Percentiles rank a stretch among this genome's conserved stretches.
Evolutionary conservation across 2,888 invertebrate species (phyloP).

Genomic region (Pristionchus arcanus): DNA sequence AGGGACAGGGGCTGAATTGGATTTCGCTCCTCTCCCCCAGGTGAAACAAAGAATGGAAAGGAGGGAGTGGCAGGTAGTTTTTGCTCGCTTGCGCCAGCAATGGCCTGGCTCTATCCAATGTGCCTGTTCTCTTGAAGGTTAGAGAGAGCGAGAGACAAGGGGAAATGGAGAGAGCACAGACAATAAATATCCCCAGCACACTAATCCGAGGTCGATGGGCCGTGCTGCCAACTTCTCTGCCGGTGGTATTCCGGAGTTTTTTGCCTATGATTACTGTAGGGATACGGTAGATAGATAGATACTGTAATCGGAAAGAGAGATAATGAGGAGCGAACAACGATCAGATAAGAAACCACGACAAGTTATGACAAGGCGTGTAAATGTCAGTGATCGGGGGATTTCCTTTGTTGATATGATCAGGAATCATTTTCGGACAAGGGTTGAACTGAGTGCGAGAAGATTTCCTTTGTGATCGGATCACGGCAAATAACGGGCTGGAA

Average conservation of each 20-base stretch:
- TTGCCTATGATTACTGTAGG: not conserved
- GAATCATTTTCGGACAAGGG: not conserved
- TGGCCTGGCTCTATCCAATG: not conserved
- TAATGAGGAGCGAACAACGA: not conserved
- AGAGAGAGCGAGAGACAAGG: not conserved
- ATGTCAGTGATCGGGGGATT: not conserved
- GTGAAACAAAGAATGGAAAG: conserved; percentile 2
- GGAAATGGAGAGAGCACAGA: not conserved
- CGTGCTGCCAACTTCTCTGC: conserved; percentile 31
- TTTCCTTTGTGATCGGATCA: not conserved
- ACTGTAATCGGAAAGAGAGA: not conserved
- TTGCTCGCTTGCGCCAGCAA: not conserved
- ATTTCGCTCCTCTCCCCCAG: conserved; percentile 20
- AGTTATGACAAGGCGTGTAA: conserved; percentile 38
- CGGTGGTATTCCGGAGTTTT: not conserved
- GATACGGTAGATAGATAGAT: not conserved
- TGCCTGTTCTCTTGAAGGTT: not conserved
- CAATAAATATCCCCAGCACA: not conserved
- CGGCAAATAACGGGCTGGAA: not conserved
- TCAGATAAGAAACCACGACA: conserved; percentile 1
- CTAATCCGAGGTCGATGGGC: conserved; percentile 39
- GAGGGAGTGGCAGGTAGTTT: conserved; percentile 41
- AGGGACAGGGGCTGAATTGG: not conserved
- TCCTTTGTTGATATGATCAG: conserved; percentile 29
- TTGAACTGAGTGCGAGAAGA: not conserved